These are phyloP conservation scores for Ceratosolen solmsi DNA, from an alignment of 1,140 invertebrate genomes.

Conservation along the genomic window DNA sequence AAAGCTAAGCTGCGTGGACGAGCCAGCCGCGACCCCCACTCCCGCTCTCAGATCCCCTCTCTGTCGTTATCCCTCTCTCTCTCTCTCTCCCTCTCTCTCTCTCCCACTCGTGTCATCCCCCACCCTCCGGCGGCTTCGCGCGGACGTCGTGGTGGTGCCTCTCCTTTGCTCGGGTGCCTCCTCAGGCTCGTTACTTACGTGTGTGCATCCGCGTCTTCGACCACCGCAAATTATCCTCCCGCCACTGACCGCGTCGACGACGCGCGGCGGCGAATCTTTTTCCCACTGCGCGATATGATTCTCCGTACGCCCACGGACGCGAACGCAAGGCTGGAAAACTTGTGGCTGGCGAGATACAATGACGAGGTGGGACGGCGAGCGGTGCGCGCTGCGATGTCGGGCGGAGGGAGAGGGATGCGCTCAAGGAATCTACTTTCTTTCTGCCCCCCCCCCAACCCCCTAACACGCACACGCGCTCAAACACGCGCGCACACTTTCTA, in stretches of 20 bases:
- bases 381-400: not conserved
- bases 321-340: not conserved
- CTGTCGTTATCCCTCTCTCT: slow-evolving; percentile 25
- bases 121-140: too few relatives aligned
- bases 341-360: slow-evolving; percentile 41
- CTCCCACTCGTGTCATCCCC: not conserved
- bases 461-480: too few relatives aligned
- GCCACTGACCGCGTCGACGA: slow-evolving; percentile 48
- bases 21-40: slow-evolving; percentile 52
- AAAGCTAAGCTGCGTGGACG: slow-evolving; percentile 55
- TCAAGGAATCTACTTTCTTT: slow-evolving; percentile 21
- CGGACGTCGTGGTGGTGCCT: not conserved
- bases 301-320: slow-evolving; percentile 34
- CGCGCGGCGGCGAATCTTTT: slow-evolving; percentile 24
- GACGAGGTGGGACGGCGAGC: not conserved
- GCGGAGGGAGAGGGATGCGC: not conserved
- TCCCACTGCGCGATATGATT: slow-evolving; percentile 33
- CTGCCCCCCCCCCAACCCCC: not conserved
- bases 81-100: not conserved
- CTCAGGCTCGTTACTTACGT: not conserved
- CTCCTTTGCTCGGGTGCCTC: not conserved
- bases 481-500: too few relatives aligned
- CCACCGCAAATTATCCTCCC: slow-evolving; percentile 53
- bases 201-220: slow-evolving; percentile 34
- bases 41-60: slow-evolving; percentile 36